Evolutionary conservation across 2,888 invertebrate genomes (phyloP).

Genomic region (Torymus aiolomorphi): DNA sequence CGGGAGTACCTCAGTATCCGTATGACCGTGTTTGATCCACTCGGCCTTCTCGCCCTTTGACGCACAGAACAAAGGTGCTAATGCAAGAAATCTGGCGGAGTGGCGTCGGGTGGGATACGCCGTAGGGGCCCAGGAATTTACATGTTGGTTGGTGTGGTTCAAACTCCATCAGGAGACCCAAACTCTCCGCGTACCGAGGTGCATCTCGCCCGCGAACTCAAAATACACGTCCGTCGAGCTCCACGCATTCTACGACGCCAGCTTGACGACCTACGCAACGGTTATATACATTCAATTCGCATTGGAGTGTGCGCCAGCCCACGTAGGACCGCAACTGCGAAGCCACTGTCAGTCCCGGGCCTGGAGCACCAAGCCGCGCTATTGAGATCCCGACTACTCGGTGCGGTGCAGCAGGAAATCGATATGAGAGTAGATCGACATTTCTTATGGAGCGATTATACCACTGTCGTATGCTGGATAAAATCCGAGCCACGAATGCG

Average conservation of each 20-base stretch:
- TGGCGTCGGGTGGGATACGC: not conserved
- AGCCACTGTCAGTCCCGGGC: not conserved
- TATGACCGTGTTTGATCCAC: conserved; percentile 25
- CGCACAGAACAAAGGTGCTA: not conserved
- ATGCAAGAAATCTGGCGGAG: conserved; percentile 18
- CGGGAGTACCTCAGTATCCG: conserved; percentile 1
- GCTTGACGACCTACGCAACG: too few species aligned
- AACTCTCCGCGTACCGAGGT: too few species aligned
- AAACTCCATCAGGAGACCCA: not conserved
- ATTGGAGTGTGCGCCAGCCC: too few species aligned
- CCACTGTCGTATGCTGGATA: not conserved
- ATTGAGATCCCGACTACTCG: not conserved
- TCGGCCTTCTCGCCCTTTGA: conserved; percentile 1
- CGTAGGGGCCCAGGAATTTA: not conserved
- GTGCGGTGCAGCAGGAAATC: not conserved
- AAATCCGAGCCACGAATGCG: not conserved
- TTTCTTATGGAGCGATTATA: conserved; percentile 13
- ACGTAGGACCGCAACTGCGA: not conserved
- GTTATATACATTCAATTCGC: not conserved
- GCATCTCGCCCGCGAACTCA: too few species aligned
- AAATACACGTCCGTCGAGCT: too few species aligned
- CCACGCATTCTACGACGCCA: too few species aligned
- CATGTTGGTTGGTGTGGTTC: not conserved
- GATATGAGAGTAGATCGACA: not conserved
- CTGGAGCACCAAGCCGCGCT: conserved; percentile 1